These are phyloP conservation scores for Limosa lapponica DNA, from an alignment of 2,797 vertebrate genomes.

Conservation along the genomic window DNA sequence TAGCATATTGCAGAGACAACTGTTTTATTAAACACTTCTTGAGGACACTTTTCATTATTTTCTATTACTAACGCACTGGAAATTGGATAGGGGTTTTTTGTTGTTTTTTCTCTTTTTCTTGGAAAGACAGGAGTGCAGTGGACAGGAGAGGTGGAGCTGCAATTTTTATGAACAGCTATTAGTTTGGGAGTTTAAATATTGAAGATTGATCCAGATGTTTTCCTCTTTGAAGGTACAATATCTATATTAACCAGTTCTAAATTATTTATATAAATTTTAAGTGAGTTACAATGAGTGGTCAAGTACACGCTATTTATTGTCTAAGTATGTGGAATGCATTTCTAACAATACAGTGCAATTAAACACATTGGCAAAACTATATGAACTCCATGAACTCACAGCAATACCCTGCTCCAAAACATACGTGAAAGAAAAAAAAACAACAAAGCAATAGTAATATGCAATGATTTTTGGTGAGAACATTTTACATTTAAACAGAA, in stretches of 20 bases:
- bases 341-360: neutral
- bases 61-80: neutral
- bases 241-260: neutral
- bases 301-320: neutral
- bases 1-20: neutral
- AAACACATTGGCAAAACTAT: neutral
- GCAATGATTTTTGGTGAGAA: neutral
- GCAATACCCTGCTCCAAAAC: neutral
- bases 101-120: neutral
- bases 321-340: neutral
- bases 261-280: neutral
- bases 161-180: neutral
- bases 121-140: neutral
- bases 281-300: neutral
- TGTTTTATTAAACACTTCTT: neutral
- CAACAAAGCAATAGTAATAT: neutral
- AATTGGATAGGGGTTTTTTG: neutral
- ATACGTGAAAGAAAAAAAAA: rapidly evolving
- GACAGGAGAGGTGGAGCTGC: neutral
- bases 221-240: neutral
- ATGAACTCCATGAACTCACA: neutral
- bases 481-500: neutral
- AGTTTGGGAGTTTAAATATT: neutral
- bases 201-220: neutral
- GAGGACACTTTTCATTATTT: neutral